Evolutionary conservation across 35 echinoderm and acorn worm species (phyloP).

Genomic region (Acanthaster planci): DNA sequence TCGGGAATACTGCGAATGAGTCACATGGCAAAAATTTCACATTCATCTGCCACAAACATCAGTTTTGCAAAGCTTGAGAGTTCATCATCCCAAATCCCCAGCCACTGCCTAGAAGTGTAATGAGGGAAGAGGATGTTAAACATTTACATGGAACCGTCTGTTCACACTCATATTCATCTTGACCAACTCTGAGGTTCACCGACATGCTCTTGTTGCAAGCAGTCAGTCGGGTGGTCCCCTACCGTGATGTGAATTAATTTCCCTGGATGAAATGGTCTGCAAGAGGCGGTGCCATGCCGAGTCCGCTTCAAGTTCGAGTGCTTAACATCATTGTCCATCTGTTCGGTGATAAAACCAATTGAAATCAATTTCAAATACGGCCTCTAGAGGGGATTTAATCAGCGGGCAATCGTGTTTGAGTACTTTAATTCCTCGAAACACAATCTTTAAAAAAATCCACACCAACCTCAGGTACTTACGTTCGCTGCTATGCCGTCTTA

Average conservation of each 20-base stretch:
- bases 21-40: too few species aligned
- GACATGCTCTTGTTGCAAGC: background rate
- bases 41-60: too few species aligned
- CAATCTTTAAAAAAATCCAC: too few species aligned
- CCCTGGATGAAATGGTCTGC: background rate
- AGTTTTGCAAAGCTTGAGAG: too few species aligned
- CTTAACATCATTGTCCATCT: conserved; percentile 17
- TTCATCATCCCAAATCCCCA: too few species aligned
- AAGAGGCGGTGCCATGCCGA: background rate
- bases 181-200: background rate
- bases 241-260: conserved; percentile 19
- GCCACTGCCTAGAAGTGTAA: too few species aligned
- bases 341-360: background rate
- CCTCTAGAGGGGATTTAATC: background rate
- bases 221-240: conserved; percentile 18
- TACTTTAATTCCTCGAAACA: background rate
- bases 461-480: too few species aligned
- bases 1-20: background rate
- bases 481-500: too few species aligned
- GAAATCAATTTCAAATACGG: background rate
- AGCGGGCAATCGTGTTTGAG: background rate
- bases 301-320: conserved; percentile 1
- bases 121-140: background rate
- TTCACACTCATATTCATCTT: background rate
- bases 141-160: conserved; percentile 21